A percentile compares a stretch with the other conserved stretches of the same genome.
These are phyloP conservation scores for Drymonia ruficornis DNA, from an alignment of 2,888 invertebrate species.

Conservation along the genomic window DNA sequence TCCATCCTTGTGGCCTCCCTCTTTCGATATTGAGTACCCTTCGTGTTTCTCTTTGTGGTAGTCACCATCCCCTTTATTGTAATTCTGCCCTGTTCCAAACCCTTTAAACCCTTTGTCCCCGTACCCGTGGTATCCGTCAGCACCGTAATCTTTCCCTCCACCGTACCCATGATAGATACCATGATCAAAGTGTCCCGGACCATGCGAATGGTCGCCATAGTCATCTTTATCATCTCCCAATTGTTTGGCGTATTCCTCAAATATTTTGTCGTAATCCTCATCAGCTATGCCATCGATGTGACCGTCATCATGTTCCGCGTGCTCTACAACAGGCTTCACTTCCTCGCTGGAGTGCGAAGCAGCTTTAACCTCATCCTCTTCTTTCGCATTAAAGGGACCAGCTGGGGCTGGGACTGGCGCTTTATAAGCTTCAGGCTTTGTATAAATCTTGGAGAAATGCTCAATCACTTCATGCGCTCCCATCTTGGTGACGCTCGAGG, in stretches of 20 bases:
- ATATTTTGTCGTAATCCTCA: conserved; percentile 65
- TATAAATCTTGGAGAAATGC: conserved; percentile 68
- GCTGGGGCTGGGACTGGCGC: conserved; percentile 56
- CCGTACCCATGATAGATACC: conserved; percentile 60
- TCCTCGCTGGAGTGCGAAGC: conserved; percentile 54
- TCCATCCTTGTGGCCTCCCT: conserved; percentile 80
- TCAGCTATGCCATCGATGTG: conserved; percentile 61
- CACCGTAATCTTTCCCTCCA: conserved; percentile 70
- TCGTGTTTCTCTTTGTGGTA: conserved; percentile 82
- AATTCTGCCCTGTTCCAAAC: conserved; percentile 75
- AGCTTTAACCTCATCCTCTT: conserved; percentile 58
- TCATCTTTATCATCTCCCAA: conserved; percentile 62
- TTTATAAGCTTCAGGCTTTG: conserved; percentile 64
- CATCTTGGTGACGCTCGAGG: conserved; percentile 76
- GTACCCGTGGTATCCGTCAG: conserved; percentile 68
- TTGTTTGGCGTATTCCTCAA: conserved; percentile 59
- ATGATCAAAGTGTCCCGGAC: conserved; percentile 57
- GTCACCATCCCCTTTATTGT: conserved; percentile 83
- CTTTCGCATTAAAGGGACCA: conserved; percentile 58
- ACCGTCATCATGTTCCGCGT: conserved; percentile 50
- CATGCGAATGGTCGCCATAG: conserved; percentile 67
- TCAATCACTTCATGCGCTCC: conserved; percentile 74
- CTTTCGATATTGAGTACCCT: conserved; percentile 79
- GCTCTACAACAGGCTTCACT: conserved; percentile 71
- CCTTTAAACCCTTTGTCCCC: conserved; percentile 82